These are phyloP conservation scores for Cyclophora albipunctata DNA, from an alignment of 2,888 invertebrate species.

Conservation along the genomic window DNA sequence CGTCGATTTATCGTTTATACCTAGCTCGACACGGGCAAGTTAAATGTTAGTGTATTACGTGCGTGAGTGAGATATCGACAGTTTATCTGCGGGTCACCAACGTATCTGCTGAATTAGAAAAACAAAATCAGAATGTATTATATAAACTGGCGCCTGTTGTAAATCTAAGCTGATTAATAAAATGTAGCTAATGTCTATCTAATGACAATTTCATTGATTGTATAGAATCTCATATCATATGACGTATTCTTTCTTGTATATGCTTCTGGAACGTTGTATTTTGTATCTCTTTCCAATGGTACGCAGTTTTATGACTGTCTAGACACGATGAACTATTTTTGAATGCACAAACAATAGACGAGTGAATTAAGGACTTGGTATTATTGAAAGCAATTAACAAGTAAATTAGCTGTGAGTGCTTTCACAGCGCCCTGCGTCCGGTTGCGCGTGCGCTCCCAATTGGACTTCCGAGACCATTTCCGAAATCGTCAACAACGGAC, in stretches of 20 bases:
- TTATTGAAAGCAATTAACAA: conserved; percentile 40
- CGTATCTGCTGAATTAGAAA: conserved; percentile 45
- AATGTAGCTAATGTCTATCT: neutral
- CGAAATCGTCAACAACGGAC: conserved; percentile 51
- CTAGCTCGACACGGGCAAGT: no score
- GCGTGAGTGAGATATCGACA: conserved; percentile 37
- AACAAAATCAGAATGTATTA: conserved; percentile 35
- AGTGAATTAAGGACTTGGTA: conserved; percentile 11
- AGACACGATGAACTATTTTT: no score
- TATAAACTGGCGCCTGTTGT: conserved; percentile 51
- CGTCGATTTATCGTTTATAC: no score
- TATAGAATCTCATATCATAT: neutral
- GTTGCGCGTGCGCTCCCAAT: conserved; percentile 63
- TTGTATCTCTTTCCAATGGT: no score
- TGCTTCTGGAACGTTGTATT: no score
- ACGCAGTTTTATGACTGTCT: no score
- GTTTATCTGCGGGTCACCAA: conserved; percentile 64
- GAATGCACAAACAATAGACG: conserved; percentile 10
- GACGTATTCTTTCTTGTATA: no score
- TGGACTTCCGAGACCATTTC: conserved; percentile 72
- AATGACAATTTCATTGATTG: neutral
- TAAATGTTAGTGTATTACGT: no score
- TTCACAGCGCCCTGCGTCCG: conserved; percentile 66
- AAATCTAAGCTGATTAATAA: conserved; percentile 19
- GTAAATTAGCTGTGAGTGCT: conserved; percentile 54